Evolutionary conservation across 2,888 invertebrate species (phyloP), one percentile per base, ranked within the genome.

Genomic region (Lithophane socia): DNA sequence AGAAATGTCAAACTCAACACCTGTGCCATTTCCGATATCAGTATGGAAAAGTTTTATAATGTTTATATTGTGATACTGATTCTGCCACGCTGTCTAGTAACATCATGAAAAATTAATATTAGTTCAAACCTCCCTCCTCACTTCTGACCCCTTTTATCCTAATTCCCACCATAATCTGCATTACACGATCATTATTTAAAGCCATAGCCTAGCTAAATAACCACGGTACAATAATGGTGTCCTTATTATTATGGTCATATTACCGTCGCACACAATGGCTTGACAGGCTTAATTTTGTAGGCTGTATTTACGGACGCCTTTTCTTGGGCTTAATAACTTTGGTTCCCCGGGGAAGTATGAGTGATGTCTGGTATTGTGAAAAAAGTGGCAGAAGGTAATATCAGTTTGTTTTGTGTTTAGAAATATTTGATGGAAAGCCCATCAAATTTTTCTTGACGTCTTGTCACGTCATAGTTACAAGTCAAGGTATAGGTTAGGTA

Each of bases 291-390:
- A 83, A 86, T 89, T 87, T 83, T 79, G 76, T 78, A 82, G 83
- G 80, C 87, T 82, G 73, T 88, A 87, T 88, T 89, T 86, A 85
- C 81, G 58, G 75, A 56, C 83, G 85, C 87, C 80, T 81, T 84
- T 90, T 88, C 89, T 89, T 84, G 73, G 82, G 88, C 87, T 91
- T 93, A 91, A 91, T 92, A 92, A 91, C 91, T 91, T 81, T 76
- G 73, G 84, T 84, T 87, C 88, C 78, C 85, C 9, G 52, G 88
- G 87, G 90, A 79, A 44, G 73, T 61, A 47, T 64, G 83, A 78
- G 29, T 29, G 83, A 78, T 80, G 60, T 8, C 54, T 49, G 60
- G 16, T 49, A 18, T 79, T 37, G 52, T 21, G 21, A 37, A 42
- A 66, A 56, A 29, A n/a, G 16, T 54, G 13, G 13, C 56, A 49